Conservation (phyloP, 2,888 invertebrate species). For the Lacanobia oleracea region DNA sequence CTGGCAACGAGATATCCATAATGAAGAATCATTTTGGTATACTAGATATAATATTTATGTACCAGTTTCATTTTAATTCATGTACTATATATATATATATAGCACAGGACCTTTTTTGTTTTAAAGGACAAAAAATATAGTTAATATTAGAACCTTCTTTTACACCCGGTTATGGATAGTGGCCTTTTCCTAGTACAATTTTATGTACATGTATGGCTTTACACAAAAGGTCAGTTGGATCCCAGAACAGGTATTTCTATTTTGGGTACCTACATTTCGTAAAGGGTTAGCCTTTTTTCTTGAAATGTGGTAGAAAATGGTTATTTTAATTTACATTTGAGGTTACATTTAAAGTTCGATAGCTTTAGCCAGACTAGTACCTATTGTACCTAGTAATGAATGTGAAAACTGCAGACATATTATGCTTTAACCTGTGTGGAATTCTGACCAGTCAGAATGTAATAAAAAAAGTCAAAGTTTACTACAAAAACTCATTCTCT, state of each 20-base stretch:
- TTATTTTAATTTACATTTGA: neutral
- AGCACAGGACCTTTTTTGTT: too few species aligned
- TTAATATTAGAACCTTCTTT: neutral
- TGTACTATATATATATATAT: too few species aligned
- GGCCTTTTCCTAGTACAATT: slow-evolving; percentile 23
- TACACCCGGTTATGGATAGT: neutral
- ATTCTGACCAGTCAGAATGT: neutral
- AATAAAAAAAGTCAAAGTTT: neutral
- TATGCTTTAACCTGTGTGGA: neutral
- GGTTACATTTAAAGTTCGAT: neutral
- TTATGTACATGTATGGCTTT: slow-evolving; percentile 13
- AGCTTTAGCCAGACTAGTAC: neutral
- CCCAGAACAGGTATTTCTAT: slow-evolving; percentile 39
- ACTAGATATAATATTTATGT: neutral
- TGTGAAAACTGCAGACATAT: neutral
- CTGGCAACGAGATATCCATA: too few species aligned
- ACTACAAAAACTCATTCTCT: neutral
- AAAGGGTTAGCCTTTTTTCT: slow-evolving; percentile 16
- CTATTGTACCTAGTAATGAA: neutral
- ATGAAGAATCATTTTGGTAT: neutral
- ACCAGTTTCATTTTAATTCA: neutral
- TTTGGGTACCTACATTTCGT: slow-evolving; percentile 19
- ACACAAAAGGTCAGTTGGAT: slow-evolving; percentile 43
- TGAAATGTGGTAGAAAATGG: neutral
- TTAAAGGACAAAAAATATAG: neutral